Evolutionary conservation across 2,888 invertebrate species (phyloP), one percentile per base, ranked within the genome.

Genomic region (Myopa testacea): DNA sequence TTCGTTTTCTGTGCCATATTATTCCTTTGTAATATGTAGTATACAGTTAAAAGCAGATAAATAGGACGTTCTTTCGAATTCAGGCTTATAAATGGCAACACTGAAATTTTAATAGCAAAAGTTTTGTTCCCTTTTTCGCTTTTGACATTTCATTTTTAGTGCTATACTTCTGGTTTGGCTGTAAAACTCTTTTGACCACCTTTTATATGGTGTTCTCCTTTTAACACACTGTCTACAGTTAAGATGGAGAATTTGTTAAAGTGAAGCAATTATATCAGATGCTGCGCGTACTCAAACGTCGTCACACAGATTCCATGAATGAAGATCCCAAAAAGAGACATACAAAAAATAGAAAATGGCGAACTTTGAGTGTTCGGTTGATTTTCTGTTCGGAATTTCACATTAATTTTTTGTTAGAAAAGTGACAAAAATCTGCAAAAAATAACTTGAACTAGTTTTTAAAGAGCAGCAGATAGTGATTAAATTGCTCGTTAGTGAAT

Each of bases 271-370:
- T 40, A 62, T 45, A 45, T 73, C 26, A 6, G 3, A 12, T 45
- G 38, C 12, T 19, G 73, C 73, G 62, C 73, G 62, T 60, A 73
- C 37, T 14, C 34, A 19, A n/a, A n/a, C 7, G 19, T 26, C 26
- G 12, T 40, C 62, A 62, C 38, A 37, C 71, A 8, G 7, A 63
- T 37, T 74, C 34, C 26, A 55, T 67, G 67, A 70, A 74, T 40
- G 45, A 68, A 71, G 40, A 68, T 37, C 74, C 50, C 76, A 80
- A 79, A 63, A 81, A 81, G 81, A 83, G 80, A 81, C 80, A 79
- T 77, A 81, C 52, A 81, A 83, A 83, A 84, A 83, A 82, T 84
- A 84, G 83, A 85, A 85, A 84, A 85, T 85, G 85, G 85, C 85
- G 85, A 84, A 84, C 83, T 83, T 82, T 83, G 80, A 80, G 80